These are phyloP conservation scores for Pelobates cultripes DNA, from an alignment of 2,797 vertebrate species.

Conservation along the genomic window DNA sequence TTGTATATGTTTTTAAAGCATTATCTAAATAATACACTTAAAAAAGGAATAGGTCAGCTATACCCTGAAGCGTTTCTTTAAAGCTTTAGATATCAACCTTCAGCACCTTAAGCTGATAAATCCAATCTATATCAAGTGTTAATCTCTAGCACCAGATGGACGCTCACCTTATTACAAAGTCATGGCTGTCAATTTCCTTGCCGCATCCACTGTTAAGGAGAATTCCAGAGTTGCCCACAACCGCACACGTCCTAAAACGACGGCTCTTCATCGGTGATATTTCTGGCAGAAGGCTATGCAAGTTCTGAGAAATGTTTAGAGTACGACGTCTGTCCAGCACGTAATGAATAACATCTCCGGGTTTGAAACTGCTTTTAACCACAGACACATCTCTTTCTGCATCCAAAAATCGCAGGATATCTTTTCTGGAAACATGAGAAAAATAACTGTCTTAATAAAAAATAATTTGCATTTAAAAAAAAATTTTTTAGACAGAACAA, in stretches of 20 bases:
- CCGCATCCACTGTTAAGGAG: conserved; percentile 83
- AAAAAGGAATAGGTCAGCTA: too few relatives aligned
- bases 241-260: conserved; percentile 82
- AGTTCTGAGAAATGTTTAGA: conserved; percentile 80
- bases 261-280: conserved; percentile 86
- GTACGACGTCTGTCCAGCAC: conserved; percentile 83
- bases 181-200: conserved; percentile 84
- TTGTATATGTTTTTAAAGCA: too few relatives aligned
- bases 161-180: conserved; percentile 85
- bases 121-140: not conserved
- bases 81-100: conserved; percentile 27
- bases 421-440: conserved; percentile 72
- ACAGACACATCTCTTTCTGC: conserved; percentile 86
- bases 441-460: not conserved
- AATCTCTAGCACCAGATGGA: conserved; percentile 49
- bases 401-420: conserved; percentile 85
- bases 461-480: not conserved
- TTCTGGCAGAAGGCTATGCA: conserved; percentile 85
- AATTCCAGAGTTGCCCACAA: conserved; percentile 89
- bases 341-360: conserved; percentile 85
- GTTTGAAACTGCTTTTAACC: conserved; percentile 86
- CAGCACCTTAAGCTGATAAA: conserved; percentile 53
- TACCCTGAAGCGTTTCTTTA: too few relatives aligned
- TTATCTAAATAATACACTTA: too few relatives aligned
- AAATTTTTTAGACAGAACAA: not conserved